A percentile compares a stretch with the other conserved stretches of the same genome.
Evolutionary conservation across 2,797 vertebrate species (phyloP).

Genomic region (Malurus leucopterus): DNA sequence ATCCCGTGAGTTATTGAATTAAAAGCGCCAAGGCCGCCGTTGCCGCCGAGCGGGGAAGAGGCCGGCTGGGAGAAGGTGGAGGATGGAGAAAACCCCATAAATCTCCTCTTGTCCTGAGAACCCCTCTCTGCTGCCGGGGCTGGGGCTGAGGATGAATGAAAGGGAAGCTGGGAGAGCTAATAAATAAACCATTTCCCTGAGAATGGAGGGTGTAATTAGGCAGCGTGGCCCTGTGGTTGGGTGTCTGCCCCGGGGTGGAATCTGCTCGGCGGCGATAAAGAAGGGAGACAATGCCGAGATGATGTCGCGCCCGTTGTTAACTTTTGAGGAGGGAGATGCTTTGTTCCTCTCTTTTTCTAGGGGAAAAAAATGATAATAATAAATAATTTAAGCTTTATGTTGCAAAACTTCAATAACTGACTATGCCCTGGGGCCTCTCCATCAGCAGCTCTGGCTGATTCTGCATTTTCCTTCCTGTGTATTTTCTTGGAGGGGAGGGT

Average conservation of each 20-base stretch:
- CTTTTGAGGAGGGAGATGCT: not conserved
- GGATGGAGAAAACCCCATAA: not conserved
- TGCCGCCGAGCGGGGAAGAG: not conserved
- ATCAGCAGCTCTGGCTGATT: not conserved
- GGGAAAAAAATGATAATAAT: conserved; percentile 10
- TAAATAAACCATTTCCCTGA: conserved; percentile 62
- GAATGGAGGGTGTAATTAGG: conserved; percentile 58
- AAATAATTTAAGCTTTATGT: conserved; percentile 35
- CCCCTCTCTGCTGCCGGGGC: not conserved
- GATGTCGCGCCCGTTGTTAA: not conserved
- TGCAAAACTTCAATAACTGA: conserved; percentile 14
- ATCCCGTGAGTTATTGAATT: conserved; percentile 67
- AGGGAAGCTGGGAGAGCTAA: conserved; percentile 47
- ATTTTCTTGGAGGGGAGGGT: not conserved
- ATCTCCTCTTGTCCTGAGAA: conserved; percentile 26
- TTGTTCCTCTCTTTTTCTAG: not conserved
- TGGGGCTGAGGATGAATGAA: conserved; percentile 20
- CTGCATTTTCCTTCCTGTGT: not conserved
- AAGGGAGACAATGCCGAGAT: conserved; percentile 11
- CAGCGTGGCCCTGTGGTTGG: conserved; percentile 34
- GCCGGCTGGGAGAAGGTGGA: not conserved
- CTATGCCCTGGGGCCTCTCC: not conserved
- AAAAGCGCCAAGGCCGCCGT: conserved; percentile 31
- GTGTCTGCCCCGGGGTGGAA: conserved; percentile 41
- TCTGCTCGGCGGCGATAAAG: conserved; percentile 28